Conservation (phyloP, 2,888 invertebrate genomes). For the Myopa tessellatipennis region DNA sequence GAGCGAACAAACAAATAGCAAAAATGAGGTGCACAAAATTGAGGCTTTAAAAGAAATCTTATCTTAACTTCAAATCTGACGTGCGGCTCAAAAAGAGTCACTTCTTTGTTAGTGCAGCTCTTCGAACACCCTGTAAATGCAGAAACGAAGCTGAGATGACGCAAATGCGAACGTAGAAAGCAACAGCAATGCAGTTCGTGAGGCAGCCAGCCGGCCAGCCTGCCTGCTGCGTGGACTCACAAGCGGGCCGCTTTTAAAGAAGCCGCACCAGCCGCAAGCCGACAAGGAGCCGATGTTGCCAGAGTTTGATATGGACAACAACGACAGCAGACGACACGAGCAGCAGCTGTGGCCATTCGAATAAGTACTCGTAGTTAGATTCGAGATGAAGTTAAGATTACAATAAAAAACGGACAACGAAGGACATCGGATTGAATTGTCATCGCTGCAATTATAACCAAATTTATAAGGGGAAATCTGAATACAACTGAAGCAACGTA, state of each 20-base stretch:
- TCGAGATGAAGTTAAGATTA: not conserved
- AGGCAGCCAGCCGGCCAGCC: slow-evolving; percentile 46
- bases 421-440: not conserved
- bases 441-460: too few species aligned
- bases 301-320: not conserved
- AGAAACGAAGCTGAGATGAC: slow-evolving; percentile 37
- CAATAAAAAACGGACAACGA: too few species aligned
- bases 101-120: slow-evolving; percentile 39
- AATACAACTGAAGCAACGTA: not conserved
- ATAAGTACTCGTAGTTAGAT: not conserved
- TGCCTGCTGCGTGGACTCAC: too few species aligned
- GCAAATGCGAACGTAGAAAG: slow-evolving; percentile 44
- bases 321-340: not conserved
- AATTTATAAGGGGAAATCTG: not conserved
- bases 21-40: too few species aligned
- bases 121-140: slow-evolving; percentile 60
- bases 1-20: too few species aligned
- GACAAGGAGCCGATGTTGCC: not conserved
- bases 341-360: not conserved
- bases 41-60: slow-evolving; percentile 27
- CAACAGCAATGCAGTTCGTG: slow-evolving; percentile 42
- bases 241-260: slow-evolving; percentile 42
- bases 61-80: slow-evolving; percentile 45
- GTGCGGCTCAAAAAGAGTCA: slow-evolving; percentile 42
- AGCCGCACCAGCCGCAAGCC: not conserved